These are phyloP conservation scores for Aptenodytes forsteri DNA, from an alignment of 2,113 vertebrate species.

Conservation along the genomic window DNA sequence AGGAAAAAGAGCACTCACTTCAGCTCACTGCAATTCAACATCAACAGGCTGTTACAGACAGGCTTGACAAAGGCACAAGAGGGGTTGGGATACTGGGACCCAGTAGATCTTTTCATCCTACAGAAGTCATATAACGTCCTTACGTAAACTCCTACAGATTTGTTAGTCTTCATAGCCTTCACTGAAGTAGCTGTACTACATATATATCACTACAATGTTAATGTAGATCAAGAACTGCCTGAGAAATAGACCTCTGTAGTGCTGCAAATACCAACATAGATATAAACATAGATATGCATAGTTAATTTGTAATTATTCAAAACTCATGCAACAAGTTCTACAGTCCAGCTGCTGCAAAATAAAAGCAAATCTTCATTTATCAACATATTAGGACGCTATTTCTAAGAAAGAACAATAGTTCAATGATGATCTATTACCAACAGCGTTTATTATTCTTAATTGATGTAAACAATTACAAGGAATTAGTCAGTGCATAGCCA, in stretches of 20 bases:
- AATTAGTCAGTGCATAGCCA: background rate
- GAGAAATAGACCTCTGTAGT: background rate
- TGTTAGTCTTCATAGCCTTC: background rate
- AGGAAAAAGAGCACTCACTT: background rate
- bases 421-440: background rate
- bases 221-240: background rate
- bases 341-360: background rate
- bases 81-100: background rate
- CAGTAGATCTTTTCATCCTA: background rate
- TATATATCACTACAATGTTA: background rate
- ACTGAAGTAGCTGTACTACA: background rate
- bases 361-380: background rate
- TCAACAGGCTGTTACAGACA: background rate
- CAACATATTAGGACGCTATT: background rate
- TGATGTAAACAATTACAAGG: background rate
- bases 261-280: background rate
- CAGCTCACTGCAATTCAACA: background rate
- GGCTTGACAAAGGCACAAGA: background rate
- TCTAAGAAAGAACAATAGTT: background rate
- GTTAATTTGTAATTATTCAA: background rate
- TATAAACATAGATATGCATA: background rate
- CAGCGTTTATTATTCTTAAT: background rate
- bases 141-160: fast-evolving
- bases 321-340: background rate
- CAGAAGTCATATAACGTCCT: background rate